Percentiles rank a stretch among this genome's conserved stretches.
Evolutionary conservation across 2,113 vertebrate species (phyloP).

Genomic region (Patagioenas fasciata): DNA sequence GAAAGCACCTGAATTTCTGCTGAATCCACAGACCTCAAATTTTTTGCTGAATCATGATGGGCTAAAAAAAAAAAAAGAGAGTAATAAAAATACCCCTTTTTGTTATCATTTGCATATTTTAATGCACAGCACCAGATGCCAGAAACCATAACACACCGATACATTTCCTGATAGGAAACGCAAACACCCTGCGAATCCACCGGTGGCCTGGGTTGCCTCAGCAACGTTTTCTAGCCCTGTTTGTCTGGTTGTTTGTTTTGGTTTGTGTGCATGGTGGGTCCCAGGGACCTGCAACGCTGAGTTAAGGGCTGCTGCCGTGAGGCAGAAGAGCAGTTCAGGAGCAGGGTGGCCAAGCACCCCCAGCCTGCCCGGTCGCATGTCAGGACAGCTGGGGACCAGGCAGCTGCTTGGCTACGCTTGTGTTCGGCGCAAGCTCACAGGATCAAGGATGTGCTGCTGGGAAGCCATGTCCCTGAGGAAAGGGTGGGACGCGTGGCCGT

Average conservation of each 20-base stretch:
- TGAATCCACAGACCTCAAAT: background rate
- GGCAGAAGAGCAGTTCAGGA: rapidly evolving
- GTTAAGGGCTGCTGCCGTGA: background rate
- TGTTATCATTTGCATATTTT: conserved; percentile 10
- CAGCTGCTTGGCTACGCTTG: background rate
- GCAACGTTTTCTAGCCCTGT: background rate
- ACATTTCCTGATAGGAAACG: conserved; percentile 53
- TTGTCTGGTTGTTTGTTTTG: background rate
- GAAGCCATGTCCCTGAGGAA: background rate
- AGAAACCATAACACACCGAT: background rate
- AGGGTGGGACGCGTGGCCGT: background rate
- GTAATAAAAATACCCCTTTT: conserved; percentile 46
- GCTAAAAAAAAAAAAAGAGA: background rate
- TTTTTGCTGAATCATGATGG: conserved; percentile 18
- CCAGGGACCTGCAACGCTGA: background rate
- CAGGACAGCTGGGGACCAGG: background rate
- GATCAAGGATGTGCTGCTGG: background rate
- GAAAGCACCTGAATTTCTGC: background rate
- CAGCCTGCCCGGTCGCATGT: rapidly evolving
- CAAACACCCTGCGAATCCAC: background rate
- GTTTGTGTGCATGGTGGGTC: rapidly evolving
- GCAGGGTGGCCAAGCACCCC: rapidly evolving
- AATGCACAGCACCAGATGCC: background rate
- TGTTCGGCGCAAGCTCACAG: background rate
- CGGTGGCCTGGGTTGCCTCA: background rate